Percentiles rank a stretch among this genome's conserved stretches.
Conservation (phyloP, 2,797 vertebrate species). For the Manis pentadactyla region DNA sequence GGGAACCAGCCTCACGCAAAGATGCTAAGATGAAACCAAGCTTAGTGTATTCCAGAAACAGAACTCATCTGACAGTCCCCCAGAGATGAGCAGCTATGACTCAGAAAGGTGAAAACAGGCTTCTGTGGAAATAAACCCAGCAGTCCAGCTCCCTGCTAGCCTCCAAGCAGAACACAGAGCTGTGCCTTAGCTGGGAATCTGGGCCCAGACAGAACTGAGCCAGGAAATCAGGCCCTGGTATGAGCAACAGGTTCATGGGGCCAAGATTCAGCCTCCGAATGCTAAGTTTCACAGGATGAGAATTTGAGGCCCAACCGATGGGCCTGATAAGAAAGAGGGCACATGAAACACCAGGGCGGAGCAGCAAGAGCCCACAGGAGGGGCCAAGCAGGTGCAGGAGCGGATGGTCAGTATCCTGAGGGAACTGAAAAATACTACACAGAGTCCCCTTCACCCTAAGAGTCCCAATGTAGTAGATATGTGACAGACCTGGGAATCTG, state of each 20-base stretch:
- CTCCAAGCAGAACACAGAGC: not conserved
- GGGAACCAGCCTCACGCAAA: accelerated
- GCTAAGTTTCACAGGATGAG: not conserved
- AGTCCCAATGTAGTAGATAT: not conserved
- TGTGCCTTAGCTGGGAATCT: not conserved
- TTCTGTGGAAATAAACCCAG: not conserved
- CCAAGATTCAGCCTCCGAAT: not conserved
- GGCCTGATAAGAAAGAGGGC: not conserved
- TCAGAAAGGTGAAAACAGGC: not conserved
- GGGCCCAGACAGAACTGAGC: not conserved
- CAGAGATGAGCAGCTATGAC: not conserved
- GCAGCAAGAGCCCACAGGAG: not conserved
- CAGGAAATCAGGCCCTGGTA: not conserved
- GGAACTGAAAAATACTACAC: not conserved
- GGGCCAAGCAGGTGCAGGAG: too few species aligned
- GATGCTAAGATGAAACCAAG: not conserved
- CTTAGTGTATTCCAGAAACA: not conserved
- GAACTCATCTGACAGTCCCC: not conserved
- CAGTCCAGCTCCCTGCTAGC: not conserved
- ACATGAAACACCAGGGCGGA: not conserved
- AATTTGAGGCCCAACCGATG: not conserved
- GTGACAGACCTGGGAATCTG: not conserved
- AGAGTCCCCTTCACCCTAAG: not conserved
- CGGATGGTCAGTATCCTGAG: not conserved
- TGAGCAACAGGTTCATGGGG: not conserved